Percentiles rank a stretch among this genome's conserved stretches.
phyloP scores from a whole-genome alignment of 2,888 invertebrate species.

The Bellardia pandia region DNA sequence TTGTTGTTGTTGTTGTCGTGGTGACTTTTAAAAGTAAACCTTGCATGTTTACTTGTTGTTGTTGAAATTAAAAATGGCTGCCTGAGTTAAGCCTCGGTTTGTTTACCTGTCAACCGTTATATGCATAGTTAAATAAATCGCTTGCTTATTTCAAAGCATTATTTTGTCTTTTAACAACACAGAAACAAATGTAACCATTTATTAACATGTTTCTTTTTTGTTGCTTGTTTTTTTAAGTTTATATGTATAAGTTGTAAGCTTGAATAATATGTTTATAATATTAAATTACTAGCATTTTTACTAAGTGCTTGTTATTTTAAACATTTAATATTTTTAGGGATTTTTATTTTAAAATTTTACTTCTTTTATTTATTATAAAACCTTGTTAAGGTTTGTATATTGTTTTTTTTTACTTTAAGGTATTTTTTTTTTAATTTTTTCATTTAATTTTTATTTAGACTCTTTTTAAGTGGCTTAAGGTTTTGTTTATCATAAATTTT shows the following conservation, averaged over 20 bases:
- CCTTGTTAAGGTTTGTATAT: too few species aligned
- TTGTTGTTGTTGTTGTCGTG: neutral
- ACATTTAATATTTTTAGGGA: neutral
- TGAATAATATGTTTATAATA: conserved; percentile 38
- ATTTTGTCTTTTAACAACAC: too few species aligned
- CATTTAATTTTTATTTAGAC: too few species aligned
- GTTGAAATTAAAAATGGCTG: too few species aligned
- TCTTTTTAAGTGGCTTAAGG: too few species aligned
- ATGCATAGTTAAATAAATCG: neutral
- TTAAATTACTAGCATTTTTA: conserved; percentile 21
- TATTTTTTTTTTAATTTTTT: too few species aligned
- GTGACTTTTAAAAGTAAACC: neutral
- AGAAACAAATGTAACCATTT: too few species aligned
- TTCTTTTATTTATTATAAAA: conserved; percentile 6
- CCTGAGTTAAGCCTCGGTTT: too few species aligned
- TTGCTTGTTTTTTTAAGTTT: conserved; percentile 65
- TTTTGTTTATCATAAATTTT: neutral
- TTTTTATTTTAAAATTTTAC: neutral
- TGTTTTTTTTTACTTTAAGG: too few species aligned
- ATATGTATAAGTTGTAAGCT: conserved; percentile 73
- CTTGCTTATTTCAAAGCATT: conserved; percentile 38
- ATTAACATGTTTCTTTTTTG: conserved; percentile 30
- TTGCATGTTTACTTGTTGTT: too few species aligned
- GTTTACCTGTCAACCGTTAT: conserved; percentile 32
- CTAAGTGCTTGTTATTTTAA: conserved; percentile 40